Base-by-base conservation (phyloP, 1,140 invertebrate genomes). In the Neodiprion fabricii region DNA sequence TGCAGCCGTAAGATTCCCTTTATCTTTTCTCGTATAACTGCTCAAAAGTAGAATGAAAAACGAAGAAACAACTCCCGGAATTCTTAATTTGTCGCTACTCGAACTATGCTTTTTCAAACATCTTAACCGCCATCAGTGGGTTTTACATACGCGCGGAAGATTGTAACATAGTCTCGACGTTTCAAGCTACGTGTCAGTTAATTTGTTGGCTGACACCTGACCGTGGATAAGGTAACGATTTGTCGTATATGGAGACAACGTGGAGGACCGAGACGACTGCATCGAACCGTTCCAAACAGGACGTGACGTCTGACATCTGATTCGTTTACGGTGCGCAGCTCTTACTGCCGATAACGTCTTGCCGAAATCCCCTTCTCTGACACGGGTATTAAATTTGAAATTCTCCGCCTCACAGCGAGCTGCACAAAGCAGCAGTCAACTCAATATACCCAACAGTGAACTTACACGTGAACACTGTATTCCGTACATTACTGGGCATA, bases 361-460 rank as follows among this genome's bases (percentile, higher is more conserved):
- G n/a, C 53, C 11, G 53, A 61, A 61, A 61, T 17, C 9, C n/a
- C 28, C 28, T 12, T 14, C 53, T 61, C 53, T 61, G 53, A 61
- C 53, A 61, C 11, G 53, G 53, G 53, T 61, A 8, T 61, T 61
- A 61, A 61, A 61, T 61, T 61, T 61, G 53, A 61, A 61, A 61
- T 61, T 61, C 53, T 61, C 53, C 28, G n/a, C 53, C 11, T 61
- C 53, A 8, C 11, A 8, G 53, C 53, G 28, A 40, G 28, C 28
- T 40, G 28, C 28, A 40, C 28, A 40, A 40, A 40, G 28, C 1
- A 1, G 5, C 28, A 40, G 28, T 5, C 28, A 40, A 40, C 28
- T 40, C 28, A 40, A 40, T 40, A 40, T 40, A 40, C 28, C 28
- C 0, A 40, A 40, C 28, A 2, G 28, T 40, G 28, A 40, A 4